Evolutionary conservation across 1,140 invertebrate species (phyloP), one percentile per base, ranked within the genome.

Genomic region (Ganaspis sp.): DNA sequence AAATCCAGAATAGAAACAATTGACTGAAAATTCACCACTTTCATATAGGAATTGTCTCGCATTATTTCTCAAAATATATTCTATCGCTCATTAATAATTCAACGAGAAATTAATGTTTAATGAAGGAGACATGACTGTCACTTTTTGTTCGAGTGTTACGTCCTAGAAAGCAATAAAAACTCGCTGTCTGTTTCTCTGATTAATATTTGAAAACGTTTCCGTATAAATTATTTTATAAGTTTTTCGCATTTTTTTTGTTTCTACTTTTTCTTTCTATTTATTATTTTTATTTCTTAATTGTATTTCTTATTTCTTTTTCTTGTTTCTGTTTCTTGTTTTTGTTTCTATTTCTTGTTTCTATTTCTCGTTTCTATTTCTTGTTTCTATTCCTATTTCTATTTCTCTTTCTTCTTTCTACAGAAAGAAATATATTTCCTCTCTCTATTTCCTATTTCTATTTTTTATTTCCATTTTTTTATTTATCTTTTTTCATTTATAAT

Each of bases 61-160:
- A 64, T 64, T 64, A 64, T 64, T 64, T 64, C 58, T 34, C 12
- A 64, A 64, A 64, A n/a, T n/a, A 64, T 64, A 64, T 64, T 64
- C 58, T 26, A 64, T 64, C 26, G 58, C 58, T 64, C 23, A 64
- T 64, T 64, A 64, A 64, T 64, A 64, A 64, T 64, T 64, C 58
- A 64, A 64, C 58, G 58, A 29, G 58, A 64, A 64, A 26, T 64
- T 64, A 21, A 64, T 64, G 23, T 64, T 64, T 64, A 64, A 64
- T 64, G 23, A 64, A 64, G 58, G 23, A 64, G 58, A 64, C 23
- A 64, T 64, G 58, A 64, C 58, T 64, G 58, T 64, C 58, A 64
- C 58, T 64, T 64, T 64, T 64, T 64, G 23, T 64, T 26, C 12
- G 58, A 58, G 21, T 29, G 58, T 64, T 64, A 12, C 58, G 58